Conservation (phyloP, 2,888 invertebrate species). For the Lasioglossum marginatum region DNA sequence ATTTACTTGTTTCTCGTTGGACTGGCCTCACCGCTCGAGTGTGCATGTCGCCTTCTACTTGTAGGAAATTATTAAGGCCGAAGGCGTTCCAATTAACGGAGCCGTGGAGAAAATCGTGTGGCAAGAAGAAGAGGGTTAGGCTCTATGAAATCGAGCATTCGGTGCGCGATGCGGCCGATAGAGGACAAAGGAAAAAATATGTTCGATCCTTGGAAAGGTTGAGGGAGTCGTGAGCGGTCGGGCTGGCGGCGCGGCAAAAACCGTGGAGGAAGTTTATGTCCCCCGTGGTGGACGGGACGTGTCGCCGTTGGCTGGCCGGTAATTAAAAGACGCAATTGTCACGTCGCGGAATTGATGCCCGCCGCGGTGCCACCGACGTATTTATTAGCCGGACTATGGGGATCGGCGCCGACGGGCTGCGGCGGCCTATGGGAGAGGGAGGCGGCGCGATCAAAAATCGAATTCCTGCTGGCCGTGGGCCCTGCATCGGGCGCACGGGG, state of each 20-base stretch:
- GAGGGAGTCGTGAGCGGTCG: background rate
- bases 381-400: constrained; percentile 50
- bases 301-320: constrained; percentile 54
- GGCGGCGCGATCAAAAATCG: constrained; percentile 49
- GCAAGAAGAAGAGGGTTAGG: background rate
- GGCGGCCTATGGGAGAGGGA: background rate
- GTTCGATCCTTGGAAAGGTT: constrained; percentile 8
- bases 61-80: background rate
- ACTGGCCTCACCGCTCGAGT: too few relatives aligned
- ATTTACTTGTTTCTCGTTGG: background rate
- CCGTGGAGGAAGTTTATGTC: constrained; percentile 54
- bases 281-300: constrained; percentile 46
- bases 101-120: constrained; percentile 1
- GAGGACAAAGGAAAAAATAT: constrained; percentile 10
- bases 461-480: constrained; percentile 43
- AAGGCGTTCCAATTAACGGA: background rate
- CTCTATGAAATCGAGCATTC: background rate
- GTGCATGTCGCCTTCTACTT: background rate
- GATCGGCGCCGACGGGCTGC: constrained; percentile 36
- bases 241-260: constrained; percentile 49
- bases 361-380: constrained; percentile 44
- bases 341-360: constrained; percentile 59
- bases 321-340: constrained; percentile 69
- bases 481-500: constrained; percentile 49
- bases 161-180: background rate